These are phyloP conservation scores for Rhineura floridana DNA, from an alignment of 2,113 vertebrate species.

Conservation along the genomic window DNA sequence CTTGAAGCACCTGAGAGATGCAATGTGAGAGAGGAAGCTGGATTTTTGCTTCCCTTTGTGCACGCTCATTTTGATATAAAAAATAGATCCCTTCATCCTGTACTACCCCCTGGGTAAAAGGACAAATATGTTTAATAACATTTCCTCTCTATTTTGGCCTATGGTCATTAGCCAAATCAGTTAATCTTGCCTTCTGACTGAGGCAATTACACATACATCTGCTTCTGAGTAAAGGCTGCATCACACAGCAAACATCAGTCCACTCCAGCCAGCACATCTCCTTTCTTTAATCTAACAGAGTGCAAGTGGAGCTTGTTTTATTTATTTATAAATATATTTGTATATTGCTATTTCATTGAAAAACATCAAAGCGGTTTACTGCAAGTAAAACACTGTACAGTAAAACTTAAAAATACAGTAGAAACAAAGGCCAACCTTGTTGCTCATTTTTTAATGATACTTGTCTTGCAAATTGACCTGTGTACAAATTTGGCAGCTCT, in stretches of 20 bases:
- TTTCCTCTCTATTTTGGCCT: not conserved
- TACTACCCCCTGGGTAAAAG: not conserved
- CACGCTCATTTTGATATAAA: not conserved
- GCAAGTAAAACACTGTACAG: no score
- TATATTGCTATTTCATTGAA: no score
- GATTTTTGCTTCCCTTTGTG: not conserved
- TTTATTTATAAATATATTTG: no score
- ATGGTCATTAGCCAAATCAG: not conserved
- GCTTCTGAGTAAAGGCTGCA: not conserved
- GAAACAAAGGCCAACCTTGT: no score
- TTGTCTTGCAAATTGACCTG: not conserved
- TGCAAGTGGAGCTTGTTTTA: no score
- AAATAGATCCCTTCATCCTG: not conserved
- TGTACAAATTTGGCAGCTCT: not conserved
- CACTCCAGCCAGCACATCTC: not conserved
- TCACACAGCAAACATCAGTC: no score
- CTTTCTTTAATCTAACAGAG: not conserved
- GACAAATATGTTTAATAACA: not conserved
- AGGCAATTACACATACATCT: not conserved
- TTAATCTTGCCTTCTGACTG: not conserved
- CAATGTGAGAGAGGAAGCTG: not conserved
- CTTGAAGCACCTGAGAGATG: no score
- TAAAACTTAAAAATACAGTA: no score
- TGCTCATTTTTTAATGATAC: no score
- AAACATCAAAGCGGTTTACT: no score